phyloP scores from a whole-genome alignment of 2,797 vertebrate species.

The Octomys mimax region DNA sequence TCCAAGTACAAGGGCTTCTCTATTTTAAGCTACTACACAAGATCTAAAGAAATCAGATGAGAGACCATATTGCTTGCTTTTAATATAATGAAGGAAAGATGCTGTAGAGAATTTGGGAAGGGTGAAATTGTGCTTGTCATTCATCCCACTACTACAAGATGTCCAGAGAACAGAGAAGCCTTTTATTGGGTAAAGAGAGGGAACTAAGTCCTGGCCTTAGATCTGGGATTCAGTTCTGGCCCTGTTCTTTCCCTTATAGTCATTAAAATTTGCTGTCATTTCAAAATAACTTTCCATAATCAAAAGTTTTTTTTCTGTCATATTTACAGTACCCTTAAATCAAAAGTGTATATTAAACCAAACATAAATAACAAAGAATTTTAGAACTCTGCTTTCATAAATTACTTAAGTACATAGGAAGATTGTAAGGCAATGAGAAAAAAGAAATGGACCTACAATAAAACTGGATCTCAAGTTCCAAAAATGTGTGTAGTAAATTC shows the following conservation, averaged over 20 bases:
- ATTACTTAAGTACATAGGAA: not conserved
- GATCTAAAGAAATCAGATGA: not conserved
- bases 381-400: not conserved
- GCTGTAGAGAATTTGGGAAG: not conserved
- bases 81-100: not conserved
- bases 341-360: not conserved
- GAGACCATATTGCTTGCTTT: not conserved
- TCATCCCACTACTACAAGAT: not conserved
- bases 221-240: too few species aligned
- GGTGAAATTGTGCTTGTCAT: fast-evolving
- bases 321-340: not conserved
- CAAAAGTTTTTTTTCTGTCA: not conserved
- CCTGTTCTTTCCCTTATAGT: not conserved
- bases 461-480: not conserved
- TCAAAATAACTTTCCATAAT: not conserved
- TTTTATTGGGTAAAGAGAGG: not conserved
- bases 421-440: not conserved
- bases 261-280: not conserved
- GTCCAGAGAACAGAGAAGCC: not conserved
- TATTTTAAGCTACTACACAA: not conserved
- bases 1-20: not conserved
- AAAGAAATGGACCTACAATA: not conserved
- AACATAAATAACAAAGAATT: not conserved
- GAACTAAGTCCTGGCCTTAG: not conserved
- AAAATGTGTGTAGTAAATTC: not conserved